Percentiles rank a stretch among this genome's conserved stretches.
phyloP scores from a whole-genome alignment of 1,140 invertebrate genomes.

The Hycleus phaleratus region DNA sequence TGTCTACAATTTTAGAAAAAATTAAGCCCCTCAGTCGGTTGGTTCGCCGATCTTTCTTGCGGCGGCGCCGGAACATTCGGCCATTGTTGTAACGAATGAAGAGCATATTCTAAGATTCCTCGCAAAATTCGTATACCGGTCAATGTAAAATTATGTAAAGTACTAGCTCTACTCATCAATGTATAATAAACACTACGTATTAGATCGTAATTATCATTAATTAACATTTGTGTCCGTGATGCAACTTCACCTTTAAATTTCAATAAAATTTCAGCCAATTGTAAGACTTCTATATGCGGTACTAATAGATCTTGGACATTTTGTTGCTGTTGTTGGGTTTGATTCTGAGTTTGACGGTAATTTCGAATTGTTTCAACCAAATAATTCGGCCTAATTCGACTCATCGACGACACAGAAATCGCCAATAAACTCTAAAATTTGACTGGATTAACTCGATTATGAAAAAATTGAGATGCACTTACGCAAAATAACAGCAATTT shows the following conservation, averaged over 20 bases:
- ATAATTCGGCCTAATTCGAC: too few relatives aligned
- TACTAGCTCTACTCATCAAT: slow-evolving; percentile 24
- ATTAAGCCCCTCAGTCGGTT: neutral
- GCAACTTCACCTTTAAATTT: slow-evolving; percentile 28
- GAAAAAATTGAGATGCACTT: too few relatives aligned
- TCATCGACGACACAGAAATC: too few relatives aligned
- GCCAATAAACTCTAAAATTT: too few relatives aligned
- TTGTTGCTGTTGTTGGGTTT: too few relatives aligned
- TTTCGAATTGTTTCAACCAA: too few relatives aligned
- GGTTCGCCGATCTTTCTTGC: too few relatives aligned
- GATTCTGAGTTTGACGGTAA: too few relatives aligned
- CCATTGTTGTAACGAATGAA: slow-evolving; percentile 23
- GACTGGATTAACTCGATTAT: too few relatives aligned
- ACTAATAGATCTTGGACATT: neutral
- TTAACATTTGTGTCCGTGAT: slow-evolving; percentile 17
- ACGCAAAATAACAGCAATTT: too few relatives aligned
- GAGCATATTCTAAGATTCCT: slow-evolving; percentile 31
- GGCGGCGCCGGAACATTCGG: too few relatives aligned
- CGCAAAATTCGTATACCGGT: slow-evolving; percentile 24
- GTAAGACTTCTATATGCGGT: slow-evolving; percentile 22
- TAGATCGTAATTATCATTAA: slow-evolving; percentile 31
- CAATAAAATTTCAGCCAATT: slow-evolving; percentile 27
- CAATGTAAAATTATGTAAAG: slow-evolving; percentile 28
- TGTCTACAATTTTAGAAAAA: neutral
- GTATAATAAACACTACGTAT: slow-evolving; percentile 22